phyloP scores from a whole-genome alignment of 2,888 invertebrate genomes.

The Pseudococcus jackbeardsleyi region DNA sequence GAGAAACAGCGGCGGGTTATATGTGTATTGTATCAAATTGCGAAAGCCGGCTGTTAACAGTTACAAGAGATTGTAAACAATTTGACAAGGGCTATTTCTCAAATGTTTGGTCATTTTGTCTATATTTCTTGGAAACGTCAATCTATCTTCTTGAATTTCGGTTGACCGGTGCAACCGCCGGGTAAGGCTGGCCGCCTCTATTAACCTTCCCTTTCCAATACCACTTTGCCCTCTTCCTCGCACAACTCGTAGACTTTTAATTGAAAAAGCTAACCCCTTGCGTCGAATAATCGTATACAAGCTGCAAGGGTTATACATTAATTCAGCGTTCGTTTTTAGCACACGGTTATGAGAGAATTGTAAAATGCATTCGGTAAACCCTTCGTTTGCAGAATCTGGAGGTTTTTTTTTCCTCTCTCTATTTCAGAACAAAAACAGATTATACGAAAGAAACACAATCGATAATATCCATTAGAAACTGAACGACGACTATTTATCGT shows the following conservation, averaged over 20 bases:
- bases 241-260: slow-evolving; percentile 18
- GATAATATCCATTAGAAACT: slow-evolving; percentile 59
- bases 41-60: slow-evolving; percentile 56
- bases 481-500: slow-evolving; percentile 55
- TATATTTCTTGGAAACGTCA: slow-evolving; percentile 46
- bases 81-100: slow-evolving; percentile 48
- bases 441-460: slow-evolving; percentile 55
- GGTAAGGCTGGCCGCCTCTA: slow-evolving; percentile 16
- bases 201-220: not conserved
- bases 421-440: not conserved
- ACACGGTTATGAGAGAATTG: slow-evolving; percentile 10
- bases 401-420: not conserved
- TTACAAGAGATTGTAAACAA: slow-evolving; percentile 55
- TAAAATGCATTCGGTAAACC: not conserved
- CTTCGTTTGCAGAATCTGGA: too few relatives aligned
- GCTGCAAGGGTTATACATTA: slow-evolving; percentile 34
- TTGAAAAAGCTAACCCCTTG: slow-evolving; percentile 34
- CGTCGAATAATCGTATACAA: not conserved
- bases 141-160: slow-evolving; percentile 56
- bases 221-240: not conserved
- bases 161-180: slow-evolving; percentile 1
- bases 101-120: slow-evolving; percentile 56
- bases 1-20: not conserved
- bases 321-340: slow-evolving; percentile 45
- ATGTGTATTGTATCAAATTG: slow-evolving; percentile 47